Evolutionary conservation across 2,888 invertebrate genomes (phyloP).

Genomic region (Diachrysia chrysitis): DNA sequence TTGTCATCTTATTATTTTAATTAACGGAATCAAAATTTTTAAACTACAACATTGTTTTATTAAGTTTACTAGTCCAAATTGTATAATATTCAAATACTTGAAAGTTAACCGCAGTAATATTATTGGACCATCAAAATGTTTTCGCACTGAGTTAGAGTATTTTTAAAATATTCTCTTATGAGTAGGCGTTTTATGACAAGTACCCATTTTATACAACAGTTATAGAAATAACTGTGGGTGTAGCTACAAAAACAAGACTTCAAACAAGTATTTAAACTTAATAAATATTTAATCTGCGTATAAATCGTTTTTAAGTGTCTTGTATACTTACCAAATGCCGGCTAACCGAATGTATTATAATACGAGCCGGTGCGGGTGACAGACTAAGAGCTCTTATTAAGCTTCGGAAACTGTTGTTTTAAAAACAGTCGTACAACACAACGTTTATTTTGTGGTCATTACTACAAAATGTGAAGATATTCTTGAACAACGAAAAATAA

Average conservation of each 20-base stretch:
- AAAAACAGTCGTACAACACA: no score
- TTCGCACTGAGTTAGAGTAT: slow-evolving; percentile 9
- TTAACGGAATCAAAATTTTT: no score
- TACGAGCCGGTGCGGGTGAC: no score
- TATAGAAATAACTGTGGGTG: slow-evolving; percentile 9
- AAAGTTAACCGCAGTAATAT: neutral
- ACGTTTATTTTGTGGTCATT: no score
- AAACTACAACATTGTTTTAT: no score
- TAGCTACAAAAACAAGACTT: slow-evolving; percentile 2
- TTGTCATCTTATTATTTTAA: no score
- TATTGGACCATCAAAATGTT: neutral
- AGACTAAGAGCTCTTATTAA: no score
- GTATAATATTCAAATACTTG: neutral
- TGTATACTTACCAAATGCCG: no score
- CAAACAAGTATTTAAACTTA: neutral
- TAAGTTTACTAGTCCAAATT: no score
- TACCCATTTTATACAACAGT: slow-evolving; percentile 26
- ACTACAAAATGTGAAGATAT: no score
- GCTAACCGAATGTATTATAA: neutral
- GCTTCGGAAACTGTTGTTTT: no score
- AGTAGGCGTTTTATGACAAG: slow-evolving; percentile 42
- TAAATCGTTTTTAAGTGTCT: neutral
- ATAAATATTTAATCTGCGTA: neutral
- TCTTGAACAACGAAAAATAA: no score
- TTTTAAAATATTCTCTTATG: slow-evolving; percentile 15